Percentiles rank a stretch among this genome's conserved stretches.
Conservation (phyloP, 1,140 invertebrate genomes). For the Drosophila asahinai region DNA sequence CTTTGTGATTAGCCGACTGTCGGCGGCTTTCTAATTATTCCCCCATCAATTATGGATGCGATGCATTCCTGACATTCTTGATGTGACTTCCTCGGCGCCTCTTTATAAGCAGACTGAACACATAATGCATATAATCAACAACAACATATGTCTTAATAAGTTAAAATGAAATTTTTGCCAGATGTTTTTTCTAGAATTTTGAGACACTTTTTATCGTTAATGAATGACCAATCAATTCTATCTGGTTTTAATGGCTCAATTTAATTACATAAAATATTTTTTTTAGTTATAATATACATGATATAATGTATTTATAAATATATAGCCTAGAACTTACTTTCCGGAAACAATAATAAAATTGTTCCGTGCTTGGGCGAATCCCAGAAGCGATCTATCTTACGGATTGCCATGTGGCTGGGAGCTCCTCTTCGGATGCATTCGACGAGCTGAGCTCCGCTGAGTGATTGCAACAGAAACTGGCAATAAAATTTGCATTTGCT, state of each 20-base stretch:
- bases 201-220: too few species aligned
- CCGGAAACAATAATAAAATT: background rate
- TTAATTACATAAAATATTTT: too few species aligned
- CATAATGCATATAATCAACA: background rate
- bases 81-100: constrained; percentile 27
- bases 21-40: constrained; percentile 35
- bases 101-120: constrained; percentile 13
- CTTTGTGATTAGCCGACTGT: constrained; percentile 48
- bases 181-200: too few species aligned
- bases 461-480: constrained; percentile 61
- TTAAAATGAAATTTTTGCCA: too few species aligned
- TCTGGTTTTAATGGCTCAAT: too few species aligned
- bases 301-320: background rate
- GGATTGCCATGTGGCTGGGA: background rate
- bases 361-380: background rate
- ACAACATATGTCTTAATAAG: too few species aligned
- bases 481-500: constrained; percentile 50
- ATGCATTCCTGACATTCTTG: constrained; percentile 33
- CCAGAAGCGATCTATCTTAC: constrained; percentile 16
- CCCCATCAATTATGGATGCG: constrained; percentile 27
- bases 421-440: constrained; percentile 11
- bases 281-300: background rate
- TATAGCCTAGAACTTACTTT: too few species aligned
- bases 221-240: too few species aligned
- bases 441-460: background rate